A percentile compares a stretch with the other conserved stretches of the same genome.
Conservation (phyloP, 2,113 vertebrate species). For the Pelmatolapia mariae region DNA sequence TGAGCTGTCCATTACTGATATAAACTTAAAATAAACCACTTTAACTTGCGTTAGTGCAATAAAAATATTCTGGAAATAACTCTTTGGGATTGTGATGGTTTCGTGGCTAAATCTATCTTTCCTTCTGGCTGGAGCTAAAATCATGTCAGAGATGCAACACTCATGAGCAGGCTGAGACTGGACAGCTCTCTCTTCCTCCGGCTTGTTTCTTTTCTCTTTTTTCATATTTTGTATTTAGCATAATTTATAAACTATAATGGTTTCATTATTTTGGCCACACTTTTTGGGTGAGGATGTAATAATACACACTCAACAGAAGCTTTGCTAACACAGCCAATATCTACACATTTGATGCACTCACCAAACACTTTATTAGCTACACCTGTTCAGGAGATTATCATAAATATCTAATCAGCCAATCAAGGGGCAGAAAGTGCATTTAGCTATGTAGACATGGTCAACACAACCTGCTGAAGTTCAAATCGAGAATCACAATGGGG, state of each 20-base stretch:
- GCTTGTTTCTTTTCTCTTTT: not conserved
- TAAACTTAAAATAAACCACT: not conserved
- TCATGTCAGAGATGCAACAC: not conserved
- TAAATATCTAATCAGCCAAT: not conserved
- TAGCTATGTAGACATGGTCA: not conserved
- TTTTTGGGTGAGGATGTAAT: not conserved
- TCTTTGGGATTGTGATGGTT: not conserved
- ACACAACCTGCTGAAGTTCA: not conserved
- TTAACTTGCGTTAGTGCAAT: not conserved
- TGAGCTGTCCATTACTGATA: not conserved
- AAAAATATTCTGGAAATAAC: not conserved
- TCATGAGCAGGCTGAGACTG: not conserved
- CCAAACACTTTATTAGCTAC: not conserved
- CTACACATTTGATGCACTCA: not conserved
- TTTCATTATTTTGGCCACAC: not conserved
- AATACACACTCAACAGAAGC: not conserved
- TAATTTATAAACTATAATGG: not conserved
- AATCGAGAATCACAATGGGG: not conserved
- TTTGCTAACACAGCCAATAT: not conserved
- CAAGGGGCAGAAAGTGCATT: not conserved
- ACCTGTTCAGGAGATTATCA: accelerated
- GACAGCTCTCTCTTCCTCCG: not conserved
- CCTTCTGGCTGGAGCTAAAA: not conserved
- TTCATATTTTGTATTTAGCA: not conserved
- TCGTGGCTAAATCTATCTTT: not conserved